Evolutionary conservation across 2,888 invertebrate species (phyloP), one percentile per base, ranked within the genome.

Genomic region (Aphelenchoides bicaudatus): DNA sequence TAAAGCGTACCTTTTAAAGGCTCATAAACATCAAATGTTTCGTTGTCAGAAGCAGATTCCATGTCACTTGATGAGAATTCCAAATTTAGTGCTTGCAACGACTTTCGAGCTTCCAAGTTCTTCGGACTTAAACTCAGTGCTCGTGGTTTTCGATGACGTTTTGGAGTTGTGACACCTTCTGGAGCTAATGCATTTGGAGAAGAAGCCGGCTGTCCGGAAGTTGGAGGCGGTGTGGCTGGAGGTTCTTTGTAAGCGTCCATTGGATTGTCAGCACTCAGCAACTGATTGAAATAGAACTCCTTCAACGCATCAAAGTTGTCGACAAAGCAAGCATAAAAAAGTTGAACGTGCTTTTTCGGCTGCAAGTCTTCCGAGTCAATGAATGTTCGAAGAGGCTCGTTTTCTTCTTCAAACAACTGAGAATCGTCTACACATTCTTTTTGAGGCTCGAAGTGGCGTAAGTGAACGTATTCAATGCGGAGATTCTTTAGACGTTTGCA

Each of bases 271-370:
- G 43, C 43, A 25, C 25, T 6, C 8, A 43, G 43, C 25, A 21
- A 25, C 10, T 19, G 8, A n/a, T 19, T 21, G 23, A 43, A 21
- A 25, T 21, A 43, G 43, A 19, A 8, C 8, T 43, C 43, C 21
- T 51, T 39, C n/a, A 51, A 38, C 10, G 16, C 13, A 1, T 13
- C 2, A 27, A 39, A 21, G 48, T 63, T 55, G 19, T 62, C 66
- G 5, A 63, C 63, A 2, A 54, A 46, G 39, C 66, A 66, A 8
- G 55, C 48, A 43, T 63, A 63, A 43, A 63, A 63, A 21, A 66
- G 27, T 19, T 43, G 21, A 6, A 43, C 10, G n/a, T n/a, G n/a
- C n/a, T n/a, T n/a, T n/a, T n/a, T n/a, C n/a, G n/a, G n/a, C n/a
- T n/a, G n/a, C n/a, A n/a, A n/a, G n/a, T n/a, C n/a, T 19, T 51